Conservation (phyloP, 2,113 vertebrate genomes). For the Typhlomys cinereus region DNA sequence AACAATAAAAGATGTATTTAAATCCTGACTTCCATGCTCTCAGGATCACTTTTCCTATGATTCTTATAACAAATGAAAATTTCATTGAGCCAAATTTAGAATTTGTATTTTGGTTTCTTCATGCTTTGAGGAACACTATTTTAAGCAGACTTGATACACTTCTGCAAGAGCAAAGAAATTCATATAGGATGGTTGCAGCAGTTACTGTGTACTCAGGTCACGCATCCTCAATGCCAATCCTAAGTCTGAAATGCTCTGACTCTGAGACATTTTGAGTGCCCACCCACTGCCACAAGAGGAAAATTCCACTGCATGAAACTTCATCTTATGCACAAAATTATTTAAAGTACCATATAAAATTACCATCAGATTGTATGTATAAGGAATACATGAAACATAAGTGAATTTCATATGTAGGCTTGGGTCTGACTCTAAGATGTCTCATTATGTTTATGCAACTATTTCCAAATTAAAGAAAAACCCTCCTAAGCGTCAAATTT, state of each 20-base stretch:
- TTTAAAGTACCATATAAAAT: background rate
- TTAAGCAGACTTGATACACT: background rate
- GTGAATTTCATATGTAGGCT: background rate
- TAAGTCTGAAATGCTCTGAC: background rate
- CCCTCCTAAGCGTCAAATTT: background rate
- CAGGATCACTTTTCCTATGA: background rate
- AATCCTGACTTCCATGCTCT: background rate
- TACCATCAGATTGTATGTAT: background rate
- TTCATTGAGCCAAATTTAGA: slow-evolving; percentile 4
- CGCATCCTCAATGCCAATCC: background rate
- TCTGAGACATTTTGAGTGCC: background rate
- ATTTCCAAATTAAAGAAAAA: background rate
- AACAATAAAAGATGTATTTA: background rate
- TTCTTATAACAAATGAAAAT: slow-evolving; percentile 16
- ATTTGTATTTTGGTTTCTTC: slow-evolving; percentile 6
- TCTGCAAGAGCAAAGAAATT: slow-evolving; percentile 17
- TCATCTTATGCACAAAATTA: background rate
- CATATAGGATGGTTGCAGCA: background rate
- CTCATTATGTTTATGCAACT: background rate
- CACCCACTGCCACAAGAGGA: background rate
- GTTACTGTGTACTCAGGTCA: background rate
- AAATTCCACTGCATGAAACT: background rate
- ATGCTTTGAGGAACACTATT: background rate
- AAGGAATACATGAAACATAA: background rate
- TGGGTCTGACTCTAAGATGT: background rate